These are phyloP conservation scores for Caenorhabditis sp. DNA, from an alignment of 2,888 invertebrate genomes.

Conservation along the genomic window DNA sequence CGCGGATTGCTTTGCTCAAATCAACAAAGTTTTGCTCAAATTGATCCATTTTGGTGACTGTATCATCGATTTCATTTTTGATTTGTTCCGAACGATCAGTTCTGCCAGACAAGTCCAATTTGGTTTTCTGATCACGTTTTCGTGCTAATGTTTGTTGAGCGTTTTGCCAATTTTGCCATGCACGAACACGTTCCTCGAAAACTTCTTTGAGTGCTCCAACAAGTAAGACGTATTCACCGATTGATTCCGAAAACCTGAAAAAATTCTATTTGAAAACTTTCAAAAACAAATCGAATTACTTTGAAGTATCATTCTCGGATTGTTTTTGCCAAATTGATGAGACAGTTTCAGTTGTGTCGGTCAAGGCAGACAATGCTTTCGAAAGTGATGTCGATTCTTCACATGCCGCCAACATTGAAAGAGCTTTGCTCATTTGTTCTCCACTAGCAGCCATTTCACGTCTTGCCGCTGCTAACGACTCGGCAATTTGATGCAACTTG, in stretches of 20 bases:
- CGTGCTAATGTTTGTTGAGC: slow-evolving; percentile 92
- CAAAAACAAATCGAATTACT: slow-evolving; percentile 17
- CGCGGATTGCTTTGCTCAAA: slow-evolving; percentile 79
- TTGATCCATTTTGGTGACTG: slow-evolving; percentile 79
- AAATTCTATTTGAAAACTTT: slow-evolving; percentile 1
- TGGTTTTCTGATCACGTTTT: slow-evolving; percentile 90
- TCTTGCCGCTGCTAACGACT: slow-evolving; percentile 85
- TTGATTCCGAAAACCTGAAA: slow-evolving; percentile 43
- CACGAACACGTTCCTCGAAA: slow-evolving; percentile 81
- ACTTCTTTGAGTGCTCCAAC: slow-evolving; percentile 65
- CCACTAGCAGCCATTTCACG: slow-evolving; percentile 83
- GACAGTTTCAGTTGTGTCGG: slow-evolving; percentile 78
- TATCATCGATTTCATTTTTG: slow-evolving; percentile 77
- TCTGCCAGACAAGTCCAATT: slow-evolving; percentile 87
- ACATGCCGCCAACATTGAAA: slow-evolving; percentile 87
- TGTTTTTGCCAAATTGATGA: slow-evolving; percentile 88
- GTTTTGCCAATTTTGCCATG: slow-evolving; percentile 97
- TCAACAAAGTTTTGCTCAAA: slow-evolving; percentile 76
- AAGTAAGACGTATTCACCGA: slow-evolving; percentile 50
- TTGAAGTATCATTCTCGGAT: slow-evolving; percentile 89
- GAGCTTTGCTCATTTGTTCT: slow-evolving; percentile 77
- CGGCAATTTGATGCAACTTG: slow-evolving; percentile 80
- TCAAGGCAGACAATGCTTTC: slow-evolving; percentile 85
- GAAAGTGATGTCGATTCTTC: slow-evolving; percentile 92
- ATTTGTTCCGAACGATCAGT: slow-evolving; percentile 88